Conservation (phyloP, 2,888 invertebrate species). For the Aromia moschata region DNA sequence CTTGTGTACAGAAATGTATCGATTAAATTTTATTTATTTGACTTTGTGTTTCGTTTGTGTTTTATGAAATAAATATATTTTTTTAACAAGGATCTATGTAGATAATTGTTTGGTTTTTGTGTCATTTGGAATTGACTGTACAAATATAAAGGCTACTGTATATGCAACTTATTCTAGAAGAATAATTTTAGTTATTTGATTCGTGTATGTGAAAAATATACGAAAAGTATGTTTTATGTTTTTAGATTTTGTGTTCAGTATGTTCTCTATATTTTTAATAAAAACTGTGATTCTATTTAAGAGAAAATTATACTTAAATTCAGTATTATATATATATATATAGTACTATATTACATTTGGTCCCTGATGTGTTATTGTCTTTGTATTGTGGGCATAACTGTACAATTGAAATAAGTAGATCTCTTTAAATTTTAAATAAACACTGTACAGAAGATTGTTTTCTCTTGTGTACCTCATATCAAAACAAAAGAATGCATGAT, state of each 20-base stretch:
- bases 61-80: constrained; percentile 2
- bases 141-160: constrained; percentile 30
- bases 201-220: neutral
- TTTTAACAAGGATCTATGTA: constrained; percentile 19
- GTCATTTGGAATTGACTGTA: constrained; percentile 25
- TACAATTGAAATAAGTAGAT: constrained; percentile 35
- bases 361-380: constrained; percentile 1
- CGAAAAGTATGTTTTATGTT: constrained; percentile 1
- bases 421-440: constrained; percentile 33
- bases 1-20: no score
- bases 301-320: constrained; percentile 36
- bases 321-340: constrained; percentile 39
- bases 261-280: constrained; percentile 32
- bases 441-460: neutral
- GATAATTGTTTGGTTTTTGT: constrained; percentile 17
- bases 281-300: constrained; percentile 49
- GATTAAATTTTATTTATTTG: constrained; percentile 3
- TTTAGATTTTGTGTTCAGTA: constrained; percentile 17
- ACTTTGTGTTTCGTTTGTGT: neutral
- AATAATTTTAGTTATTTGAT: neutral
- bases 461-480: neutral
- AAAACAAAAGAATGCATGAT: neutral
- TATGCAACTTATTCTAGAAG: constrained; percentile 11
- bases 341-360: constrained; percentile 27
- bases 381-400: constrained; percentile 10